phyloP scores from a whole-genome alignment of 2,797 vertebrate genomes.

The Chloroceryle inda region DNA sequence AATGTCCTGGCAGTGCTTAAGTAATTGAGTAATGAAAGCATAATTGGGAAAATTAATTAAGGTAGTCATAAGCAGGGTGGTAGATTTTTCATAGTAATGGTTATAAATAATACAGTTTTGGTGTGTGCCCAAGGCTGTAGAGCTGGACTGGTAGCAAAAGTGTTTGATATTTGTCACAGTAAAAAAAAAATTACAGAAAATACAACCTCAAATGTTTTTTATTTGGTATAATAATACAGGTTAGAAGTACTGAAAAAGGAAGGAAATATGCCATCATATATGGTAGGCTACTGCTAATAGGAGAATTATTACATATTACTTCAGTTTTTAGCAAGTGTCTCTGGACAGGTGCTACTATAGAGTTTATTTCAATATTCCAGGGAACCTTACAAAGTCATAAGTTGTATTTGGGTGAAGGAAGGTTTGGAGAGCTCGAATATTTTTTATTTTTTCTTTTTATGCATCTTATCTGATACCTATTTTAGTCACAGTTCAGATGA shows the following conservation, averaged over 20 bases:
- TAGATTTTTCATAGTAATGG: not conserved
- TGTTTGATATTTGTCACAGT: not conserved
- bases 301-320: not conserved
- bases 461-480: not conserved
- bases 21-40: not conserved
- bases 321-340: not conserved
- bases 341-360: not conserved
- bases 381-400: not conserved
- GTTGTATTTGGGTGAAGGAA: not conserved
- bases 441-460: not conserved
- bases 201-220: not conserved
- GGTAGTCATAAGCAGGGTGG: not conserved
- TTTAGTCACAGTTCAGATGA: not conserved
- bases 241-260: not conserved
- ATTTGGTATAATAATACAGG: not conserved
- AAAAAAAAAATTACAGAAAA: not conserved
- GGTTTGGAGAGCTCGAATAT: not conserved
- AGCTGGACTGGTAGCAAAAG: not conserved
- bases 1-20: not conserved
- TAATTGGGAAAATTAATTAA: not conserved
- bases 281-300: not conserved
- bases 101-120: not conserved
- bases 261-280: not conserved
- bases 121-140: not conserved
- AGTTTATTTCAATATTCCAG: not conserved